These are phyloP conservation scores for Dryomyza anilis DNA, from an alignment of 2,888 invertebrate species.

Conservation along the genomic window DNA sequence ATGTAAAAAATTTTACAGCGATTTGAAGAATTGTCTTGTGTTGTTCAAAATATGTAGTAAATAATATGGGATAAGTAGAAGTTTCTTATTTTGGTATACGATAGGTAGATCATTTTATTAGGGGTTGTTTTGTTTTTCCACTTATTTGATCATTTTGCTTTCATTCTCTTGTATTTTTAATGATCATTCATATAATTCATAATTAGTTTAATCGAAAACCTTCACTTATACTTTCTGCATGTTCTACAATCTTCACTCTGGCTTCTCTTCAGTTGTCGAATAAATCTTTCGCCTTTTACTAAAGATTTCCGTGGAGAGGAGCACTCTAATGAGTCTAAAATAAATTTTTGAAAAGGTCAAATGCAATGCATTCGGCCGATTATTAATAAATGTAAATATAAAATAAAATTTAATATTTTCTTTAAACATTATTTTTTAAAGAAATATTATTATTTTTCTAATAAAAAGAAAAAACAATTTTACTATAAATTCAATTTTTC, in stretches of 20 bases:
- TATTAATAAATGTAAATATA: not conserved
- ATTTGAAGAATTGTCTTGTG: not conserved
- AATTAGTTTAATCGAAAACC: not conserved
- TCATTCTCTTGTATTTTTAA: no score
- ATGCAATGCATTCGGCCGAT: not conserved
- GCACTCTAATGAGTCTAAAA: constrained; percentile 42
- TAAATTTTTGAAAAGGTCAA: constrained; percentile 25
- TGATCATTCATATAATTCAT: not conserved
- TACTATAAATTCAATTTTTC: no score
- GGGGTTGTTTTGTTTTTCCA: not conserved
- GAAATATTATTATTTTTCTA: not conserved
- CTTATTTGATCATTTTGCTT: not conserved
- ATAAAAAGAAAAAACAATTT: not conserved
- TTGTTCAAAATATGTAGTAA: no score
- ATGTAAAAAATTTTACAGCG: not conserved
- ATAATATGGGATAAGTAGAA: no score
- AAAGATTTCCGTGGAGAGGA: constrained; percentile 45
- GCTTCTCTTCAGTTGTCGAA: constrained; percentile 44
- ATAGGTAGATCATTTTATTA: no score
- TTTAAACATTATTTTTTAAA: no score
- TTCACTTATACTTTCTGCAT: not conserved
- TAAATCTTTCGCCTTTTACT: constrained; percentile 45
- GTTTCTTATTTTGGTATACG: no score
- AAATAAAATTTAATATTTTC: not conserved
- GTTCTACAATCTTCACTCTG: constrained; percentile 25